Evolutionary conservation across 2,797 vertebrate species (phyloP).

Genomic region (Falco cherrug): DNA sequence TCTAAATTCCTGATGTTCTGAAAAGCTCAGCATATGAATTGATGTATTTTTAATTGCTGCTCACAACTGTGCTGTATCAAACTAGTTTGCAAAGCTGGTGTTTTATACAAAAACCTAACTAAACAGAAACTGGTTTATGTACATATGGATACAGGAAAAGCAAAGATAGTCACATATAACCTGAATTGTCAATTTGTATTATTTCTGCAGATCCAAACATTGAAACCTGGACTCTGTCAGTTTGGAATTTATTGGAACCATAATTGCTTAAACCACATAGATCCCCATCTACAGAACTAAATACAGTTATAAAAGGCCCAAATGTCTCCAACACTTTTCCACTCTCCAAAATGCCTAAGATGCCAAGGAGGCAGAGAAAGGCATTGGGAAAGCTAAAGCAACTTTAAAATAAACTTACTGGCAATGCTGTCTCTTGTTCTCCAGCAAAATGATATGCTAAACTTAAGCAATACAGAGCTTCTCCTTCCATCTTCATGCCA

Average conservation of each 20-base stretch:
- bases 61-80: not conserved
- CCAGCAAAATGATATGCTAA: constrained; percentile 73
- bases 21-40: not conserved
- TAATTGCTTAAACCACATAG: not conserved
- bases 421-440: constrained; percentile 69
- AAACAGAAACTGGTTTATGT: not conserved
- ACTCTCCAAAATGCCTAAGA: not conserved
- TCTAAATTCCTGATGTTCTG: not conserved
- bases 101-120: not conserved
- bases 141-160: not conserved
- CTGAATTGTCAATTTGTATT: not conserved
- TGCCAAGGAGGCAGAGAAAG: not conserved
- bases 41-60: not conserved
- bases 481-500: constrained; percentile 76
- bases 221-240: not conserved
- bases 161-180: not conserved
- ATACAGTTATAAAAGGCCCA: not conserved
- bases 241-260: not conserved
- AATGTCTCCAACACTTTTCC: not conserved
- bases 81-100: not conserved
- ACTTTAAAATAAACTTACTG: constrained; percentile 70
- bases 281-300: not conserved
- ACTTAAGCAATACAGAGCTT: constrained; percentile 78
- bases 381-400: not conserved
- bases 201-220: not conserved